Base-by-base conservation (phyloP, 2,797 vertebrate genomes). In the Sparus aurata region DNA sequence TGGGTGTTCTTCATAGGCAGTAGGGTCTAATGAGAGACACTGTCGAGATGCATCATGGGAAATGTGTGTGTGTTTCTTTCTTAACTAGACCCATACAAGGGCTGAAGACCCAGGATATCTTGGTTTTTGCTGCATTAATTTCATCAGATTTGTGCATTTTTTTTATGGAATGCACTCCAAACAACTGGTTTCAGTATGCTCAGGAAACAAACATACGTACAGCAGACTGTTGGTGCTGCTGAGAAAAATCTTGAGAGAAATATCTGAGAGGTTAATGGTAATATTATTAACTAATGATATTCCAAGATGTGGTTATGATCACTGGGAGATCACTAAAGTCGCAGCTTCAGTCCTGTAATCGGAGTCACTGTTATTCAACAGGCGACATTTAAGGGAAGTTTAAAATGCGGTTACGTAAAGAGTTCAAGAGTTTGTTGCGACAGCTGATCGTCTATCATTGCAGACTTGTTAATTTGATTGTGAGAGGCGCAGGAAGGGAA, bases 361-460 rank as follows among this genome's bases (percentile, higher is more conserved):
- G 66, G 60, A 38, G 47, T 20, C 23, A 13, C 6, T 83, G 58
- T 60, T 71, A 54, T 76, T 61, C 34, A 45, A 12, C 27, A 5
- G 25, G 22, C 27, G 30, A 34, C 30, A 34, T 34, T 34, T 34
- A 34, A 34, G 30, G 30, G 30, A 34, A 30, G 5, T 34, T 34
- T 34, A 34, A 34, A 76, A 62, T 45, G 5, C 3, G 10, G 62
- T 82, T 85, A 82, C 59, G 75, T 80, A 72, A 70, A 38, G 15
- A 16, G 46, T 50, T 3, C 45, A 80, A 61, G 55, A 77, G 15
- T 13, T 15, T 54, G 63, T 62, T 46, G 7, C 17, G 3, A 68
- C 73, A 77, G 82, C 79, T 77, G 76, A 27, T 23, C 8, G 0
- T 49, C 64, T 67, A 25, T 12, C 45, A 46, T 62, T 73, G 25